A percentile compares a stretch with the other conserved stretches of the same genome.
phyloP scores from a whole-genome alignment of 2,113 vertebrate species.

The Vidua chalybeata region DNA sequence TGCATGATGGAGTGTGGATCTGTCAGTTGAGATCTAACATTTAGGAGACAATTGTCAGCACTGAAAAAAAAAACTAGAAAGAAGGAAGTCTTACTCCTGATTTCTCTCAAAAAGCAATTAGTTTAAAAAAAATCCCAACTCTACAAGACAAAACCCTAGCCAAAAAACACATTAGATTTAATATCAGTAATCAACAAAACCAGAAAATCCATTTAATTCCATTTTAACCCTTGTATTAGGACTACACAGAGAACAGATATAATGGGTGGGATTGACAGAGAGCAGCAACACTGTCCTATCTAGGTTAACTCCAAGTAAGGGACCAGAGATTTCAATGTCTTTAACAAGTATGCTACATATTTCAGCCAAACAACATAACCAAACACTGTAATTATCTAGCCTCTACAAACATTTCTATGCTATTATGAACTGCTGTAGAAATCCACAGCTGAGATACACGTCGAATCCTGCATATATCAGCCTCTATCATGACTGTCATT shows the following conservation, averaged over 20 bases:
- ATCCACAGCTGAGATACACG: not conserved
- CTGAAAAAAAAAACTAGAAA: not conserved
- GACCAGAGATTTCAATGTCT: not conserved
- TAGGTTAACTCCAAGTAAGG: not conserved
- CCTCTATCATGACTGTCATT: not conserved
- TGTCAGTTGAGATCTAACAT: not conserved
- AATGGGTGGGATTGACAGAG: not conserved
- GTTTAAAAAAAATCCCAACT: not conserved
- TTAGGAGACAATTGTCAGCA: not conserved
- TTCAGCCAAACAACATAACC: not conserved
- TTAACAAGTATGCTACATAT: not conserved
- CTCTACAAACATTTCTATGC: not conserved
- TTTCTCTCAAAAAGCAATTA: not conserved
- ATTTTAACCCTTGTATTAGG: not conserved
- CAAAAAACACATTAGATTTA: not conserved
- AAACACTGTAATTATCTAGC: not conserved
- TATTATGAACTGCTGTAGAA: not conserved
- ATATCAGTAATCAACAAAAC: not conserved
- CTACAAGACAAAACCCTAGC: not conserved
- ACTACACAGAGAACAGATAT: not conserved
- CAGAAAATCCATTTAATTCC: not conserved
- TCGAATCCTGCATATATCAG: not conserved
- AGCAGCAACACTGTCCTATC: not conserved
- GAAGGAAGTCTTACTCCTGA: not conserved
- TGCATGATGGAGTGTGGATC: not conserved